Base-by-base conservation (phyloP, 2,888 invertebrate genomes). In the Heliothis peltigera region DNA sequence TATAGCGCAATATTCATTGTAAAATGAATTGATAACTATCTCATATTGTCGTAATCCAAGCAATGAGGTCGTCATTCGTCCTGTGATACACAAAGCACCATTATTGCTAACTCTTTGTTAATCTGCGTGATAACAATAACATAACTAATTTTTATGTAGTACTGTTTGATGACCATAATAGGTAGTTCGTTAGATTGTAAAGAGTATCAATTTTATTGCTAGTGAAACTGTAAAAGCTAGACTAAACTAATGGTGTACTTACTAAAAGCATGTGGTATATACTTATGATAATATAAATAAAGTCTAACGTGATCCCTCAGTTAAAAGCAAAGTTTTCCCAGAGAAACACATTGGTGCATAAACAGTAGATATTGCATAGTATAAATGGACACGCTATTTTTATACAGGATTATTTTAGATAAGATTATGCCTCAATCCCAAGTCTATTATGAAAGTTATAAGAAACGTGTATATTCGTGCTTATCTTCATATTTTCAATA, bases 61-160 rank as follows among this genome's bases (percentile, higher is more conserved):
- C 65, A 65, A 74, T 66, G 72, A 73, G 66, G 69, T 80, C 77
- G 69, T 67, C 64, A 58, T 51, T 77, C 77, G 75, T 64, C 66
- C 77, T 80, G 81, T 80, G 80, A 79, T 80, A 81, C 67, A 72
- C 39, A 61, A 79, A 75, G 77, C 81, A 80, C 80, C 75, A 77
- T 72, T 71, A 58, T 72, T 65, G 66, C 64, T 74, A 63, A 75
- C 63, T 67, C 63, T 72, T 76, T 54, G 66, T 43, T 60, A 32
- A 67, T 64, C 65, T 59, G 59, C 68, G 64, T 62, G 64, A 67
- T 67, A 65, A 68, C 66, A 76, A 70, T 68, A 67, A 70, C 61
- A 63, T 63, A 66, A 71, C 28, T 64, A 69, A 56, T 67, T 69
- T 49, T 57, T 69, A 70, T 59, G 60, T 56, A 66, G 57, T 58